Percentiles rank a stretch among this genome's conserved stretches.
Conservation (phyloP, 92 coral and sea anemone species). For the Desmophyllum pertusum region DNA sequence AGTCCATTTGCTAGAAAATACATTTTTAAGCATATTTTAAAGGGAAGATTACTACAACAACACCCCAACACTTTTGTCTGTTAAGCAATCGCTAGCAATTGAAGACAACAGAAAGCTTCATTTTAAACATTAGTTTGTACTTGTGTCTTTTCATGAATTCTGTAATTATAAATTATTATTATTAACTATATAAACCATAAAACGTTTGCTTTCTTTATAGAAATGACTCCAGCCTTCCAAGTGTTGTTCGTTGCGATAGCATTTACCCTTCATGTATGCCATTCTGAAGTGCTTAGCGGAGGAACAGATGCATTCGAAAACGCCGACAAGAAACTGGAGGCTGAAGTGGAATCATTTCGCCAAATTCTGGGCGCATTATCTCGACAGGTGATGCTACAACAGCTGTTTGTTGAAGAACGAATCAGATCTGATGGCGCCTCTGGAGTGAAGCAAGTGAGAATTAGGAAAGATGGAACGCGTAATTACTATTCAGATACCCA, state of each 20-base stretch:
- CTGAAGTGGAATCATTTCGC: constrained; percentile 25
- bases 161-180: not conserved
- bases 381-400: constrained; percentile 84
- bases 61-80: too few species aligned
- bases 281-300: not conserved
- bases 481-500: constrained; percentile 72
- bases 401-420: constrained; percentile 74
- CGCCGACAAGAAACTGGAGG: constrained; percentile 6
- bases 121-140: too few species aligned
- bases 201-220: not conserved
- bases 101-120: too few species aligned
- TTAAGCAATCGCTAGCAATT: too few species aligned
- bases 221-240: constrained; percentile 3
- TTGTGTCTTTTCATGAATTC: too few species aligned
- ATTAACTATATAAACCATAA: too few species aligned
- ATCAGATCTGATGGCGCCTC: constrained; percentile 82
- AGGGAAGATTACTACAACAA: too few species aligned
- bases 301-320: constrained; percentile 19
- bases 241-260: not conserved
- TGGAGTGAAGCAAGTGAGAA: constrained; percentile 82
- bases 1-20: too few species aligned
- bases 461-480: constrained; percentile 57
- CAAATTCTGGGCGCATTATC: constrained; percentile 61
- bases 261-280: not conserved
- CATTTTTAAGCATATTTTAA: too few species aligned